Evolutionary conservation across 2,888 invertebrate genomes (phyloP).

Genomic region (Eustalomyia histrio): DNA sequence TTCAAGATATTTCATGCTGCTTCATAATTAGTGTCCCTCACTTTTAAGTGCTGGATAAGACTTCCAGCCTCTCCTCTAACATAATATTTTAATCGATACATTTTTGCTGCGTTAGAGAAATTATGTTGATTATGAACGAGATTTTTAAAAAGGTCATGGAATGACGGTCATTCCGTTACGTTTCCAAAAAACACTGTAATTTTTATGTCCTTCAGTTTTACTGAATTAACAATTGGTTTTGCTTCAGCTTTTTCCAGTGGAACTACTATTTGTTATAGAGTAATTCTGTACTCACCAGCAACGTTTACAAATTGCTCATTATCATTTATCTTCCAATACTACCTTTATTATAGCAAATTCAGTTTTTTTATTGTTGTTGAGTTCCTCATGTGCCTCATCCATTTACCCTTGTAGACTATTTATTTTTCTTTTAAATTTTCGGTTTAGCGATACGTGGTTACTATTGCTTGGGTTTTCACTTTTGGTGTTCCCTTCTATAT

Average conservation of each 20-base stretch:
- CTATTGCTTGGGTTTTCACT: not conserved
- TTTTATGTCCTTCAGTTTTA: conserved; percentile 15
- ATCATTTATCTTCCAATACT: no score
- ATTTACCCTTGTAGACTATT: no score
- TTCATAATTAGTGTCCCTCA: not conserved
- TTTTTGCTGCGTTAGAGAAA: conserved; percentile 7
- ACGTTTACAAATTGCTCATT: conserved; percentile 3
- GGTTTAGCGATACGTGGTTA: not conserved
- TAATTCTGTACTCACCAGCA: not conserved
- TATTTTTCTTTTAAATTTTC: conserved; percentile 12
- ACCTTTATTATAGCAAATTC: no score
- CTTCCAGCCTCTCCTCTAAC: conserved; percentile 8
- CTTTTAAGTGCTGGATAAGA: conserved; percentile 6
- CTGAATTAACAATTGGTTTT: not conserved
- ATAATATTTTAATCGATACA: not conserved
- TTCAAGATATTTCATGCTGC: no score
- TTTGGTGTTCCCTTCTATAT: no score
- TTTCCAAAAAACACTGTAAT: conserved; percentile 29
- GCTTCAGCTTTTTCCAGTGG: not conserved
- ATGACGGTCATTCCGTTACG: conserved; percentile 20
- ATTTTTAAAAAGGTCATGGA: conserved; percentile 22
- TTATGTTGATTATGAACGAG: conserved; percentile 7
- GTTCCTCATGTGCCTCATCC: not conserved
- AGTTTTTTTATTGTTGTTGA: not conserved
- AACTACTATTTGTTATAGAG: conserved; percentile 6